phyloP scores from a whole-genome alignment of 2,888 invertebrate species.

The Cryptops parisi region DNA sequence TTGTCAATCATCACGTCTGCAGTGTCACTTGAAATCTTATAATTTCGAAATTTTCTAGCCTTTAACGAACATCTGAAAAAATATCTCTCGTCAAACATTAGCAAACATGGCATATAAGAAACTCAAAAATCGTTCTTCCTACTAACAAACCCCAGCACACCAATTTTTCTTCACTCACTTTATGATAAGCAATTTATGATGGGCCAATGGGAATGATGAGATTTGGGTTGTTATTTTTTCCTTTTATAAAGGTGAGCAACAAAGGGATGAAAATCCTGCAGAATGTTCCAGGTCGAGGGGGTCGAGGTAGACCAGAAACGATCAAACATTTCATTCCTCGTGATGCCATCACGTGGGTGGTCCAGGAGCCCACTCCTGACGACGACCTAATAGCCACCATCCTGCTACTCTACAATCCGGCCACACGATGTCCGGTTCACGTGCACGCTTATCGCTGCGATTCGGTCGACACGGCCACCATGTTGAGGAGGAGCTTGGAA shows the following conservation, averaged over 20 bases:
- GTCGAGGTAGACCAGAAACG: slow-evolving; percentile 34
- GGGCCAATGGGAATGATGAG: too few species aligned
- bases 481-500: slow-evolving; percentile 70
- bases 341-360: slow-evolving; percentile 80
- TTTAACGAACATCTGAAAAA: too few species aligned
- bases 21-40: too few species aligned
- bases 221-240: too few species aligned
- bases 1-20: too few species aligned
- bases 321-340: slow-evolving; percentile 91
- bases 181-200: too few species aligned
- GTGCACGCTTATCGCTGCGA: slow-evolving; percentile 92
- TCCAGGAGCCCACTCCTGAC: slow-evolving; percentile 47
- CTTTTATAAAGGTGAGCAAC: slow-evolving; percentile 49
- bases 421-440: slow-evolving; percentile 85
- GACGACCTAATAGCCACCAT: slow-evolving; percentile 91
- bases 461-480: slow-evolving; percentile 78
- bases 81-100: too few species aligned
- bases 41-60: too few species aligned
- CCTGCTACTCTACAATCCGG: slow-evolving; percentile 80
- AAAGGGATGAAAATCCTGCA: slow-evolving; percentile 92
- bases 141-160: too few species aligned
- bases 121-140: too few species aligned
- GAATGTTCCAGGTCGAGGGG: slow-evolving; percentile 38
- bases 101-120: too few species aligned
- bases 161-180: too few species aligned